phyloP scores from a whole-genome alignment of 2,888 invertebrate genomes.

The Nesidiocoris tenuis region DNA sequence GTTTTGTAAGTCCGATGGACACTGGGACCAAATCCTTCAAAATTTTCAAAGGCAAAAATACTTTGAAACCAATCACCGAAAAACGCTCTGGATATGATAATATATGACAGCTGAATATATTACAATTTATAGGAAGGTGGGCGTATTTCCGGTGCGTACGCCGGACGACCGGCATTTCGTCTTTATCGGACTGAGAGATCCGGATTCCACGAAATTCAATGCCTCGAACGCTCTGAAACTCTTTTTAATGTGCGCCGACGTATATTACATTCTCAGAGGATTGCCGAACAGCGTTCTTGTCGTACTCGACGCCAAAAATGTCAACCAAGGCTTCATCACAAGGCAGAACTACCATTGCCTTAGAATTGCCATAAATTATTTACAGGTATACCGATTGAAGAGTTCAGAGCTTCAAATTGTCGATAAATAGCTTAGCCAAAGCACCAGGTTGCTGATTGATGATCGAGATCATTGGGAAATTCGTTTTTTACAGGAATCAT shows the following conservation, averaged over 20 bases:
- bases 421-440: too few species aligned
- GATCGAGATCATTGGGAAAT: too few species aligned
- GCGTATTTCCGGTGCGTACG: conserved; percentile 11
- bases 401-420: too few species aligned
- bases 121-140: conserved; percentile 14
- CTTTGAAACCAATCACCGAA: too few species aligned
- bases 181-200: conserved; percentile 10
- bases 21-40: too few species aligned
- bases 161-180: not conserved
- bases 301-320: conserved; percentile 4
- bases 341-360: conserved; percentile 19
- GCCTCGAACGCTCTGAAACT: conserved; percentile 10
- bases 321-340: conserved; percentile 7
- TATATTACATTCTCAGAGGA: conserved; percentile 32
- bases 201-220: not conserved
- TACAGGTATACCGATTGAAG: conserved; percentile 8
- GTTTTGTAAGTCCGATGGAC: conserved; percentile 21
- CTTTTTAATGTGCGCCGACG: conserved; percentile 31
- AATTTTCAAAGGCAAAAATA: too few species aligned
- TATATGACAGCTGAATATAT: too few species aligned
- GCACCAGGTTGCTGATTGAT: too few species aligned
- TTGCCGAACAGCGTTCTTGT: conserved; percentile 7
- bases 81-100: not conserved
- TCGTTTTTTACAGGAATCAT: conserved; percentile 25
- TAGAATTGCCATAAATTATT: conserved; percentile 24